phyloP scores from a whole-genome alignment of 2,797 vertebrate species.

The Sylvilagus floridanus region DNA sequence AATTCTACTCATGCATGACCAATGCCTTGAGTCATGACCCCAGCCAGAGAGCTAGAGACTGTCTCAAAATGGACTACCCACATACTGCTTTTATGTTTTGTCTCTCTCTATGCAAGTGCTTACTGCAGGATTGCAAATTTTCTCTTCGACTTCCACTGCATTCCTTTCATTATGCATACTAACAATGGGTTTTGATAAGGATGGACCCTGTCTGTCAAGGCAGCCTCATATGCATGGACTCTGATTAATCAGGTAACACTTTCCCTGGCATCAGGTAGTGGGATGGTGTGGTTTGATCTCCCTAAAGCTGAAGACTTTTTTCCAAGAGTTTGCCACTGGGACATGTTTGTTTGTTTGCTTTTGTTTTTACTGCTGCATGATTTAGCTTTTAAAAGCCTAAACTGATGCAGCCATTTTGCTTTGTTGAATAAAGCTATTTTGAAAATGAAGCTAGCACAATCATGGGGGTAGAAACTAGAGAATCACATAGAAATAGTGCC shows the following conservation, averaged over 20 bases:
- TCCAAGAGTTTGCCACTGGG: not conserved
- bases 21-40: conserved; percentile 28
- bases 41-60: not conserved
- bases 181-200: not conserved
- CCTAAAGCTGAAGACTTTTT: not conserved
- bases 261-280: not conserved
- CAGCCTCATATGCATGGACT: not conserved
- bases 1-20: not conserved
- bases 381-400: too few species aligned
- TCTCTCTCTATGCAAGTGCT: not conserved
- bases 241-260: not conserved
- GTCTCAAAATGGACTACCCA: not conserved
- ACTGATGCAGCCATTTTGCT: too few species aligned
- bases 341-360: not conserved
- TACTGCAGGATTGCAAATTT: not conserved
- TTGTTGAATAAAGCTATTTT: not conserved
- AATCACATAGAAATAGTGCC: not conserved
- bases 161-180: not conserved
- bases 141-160: not conserved
- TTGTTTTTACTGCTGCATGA: too few species aligned
- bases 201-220: not conserved
- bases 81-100: not conserved
- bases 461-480: not conserved
- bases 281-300: not conserved
- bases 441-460: not conserved